Conservation (phyloP, 37 sponge, comb jelly and placozoan species). For the Beroe forskalii region DNA sequence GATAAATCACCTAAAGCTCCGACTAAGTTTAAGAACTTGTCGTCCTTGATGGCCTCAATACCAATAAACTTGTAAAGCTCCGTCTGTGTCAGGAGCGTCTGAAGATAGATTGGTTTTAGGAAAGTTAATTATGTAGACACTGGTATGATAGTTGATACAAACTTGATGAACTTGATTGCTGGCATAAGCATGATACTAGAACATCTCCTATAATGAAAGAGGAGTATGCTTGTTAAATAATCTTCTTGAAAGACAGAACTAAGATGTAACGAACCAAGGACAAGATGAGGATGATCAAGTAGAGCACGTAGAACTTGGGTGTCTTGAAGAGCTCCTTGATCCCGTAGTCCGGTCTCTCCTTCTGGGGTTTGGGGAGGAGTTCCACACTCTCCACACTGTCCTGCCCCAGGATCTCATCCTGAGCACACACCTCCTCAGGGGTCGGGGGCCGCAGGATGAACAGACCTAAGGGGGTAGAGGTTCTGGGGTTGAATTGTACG, state of each 20-base stretch:
- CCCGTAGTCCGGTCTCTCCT: not conserved
- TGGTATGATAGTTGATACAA: too few species aligned
- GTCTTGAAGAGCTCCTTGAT: constrained; percentile 14
- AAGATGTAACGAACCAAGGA: not conserved
- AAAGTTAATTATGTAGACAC: not conserved
- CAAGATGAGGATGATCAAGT: constrained; percentile 51
- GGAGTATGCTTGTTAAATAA: not conserved
- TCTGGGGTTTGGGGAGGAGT: constrained; percentile 24
- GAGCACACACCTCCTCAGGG: constrained; percentile 55
- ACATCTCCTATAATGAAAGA: too few species aligned
- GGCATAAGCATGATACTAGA: too few species aligned
- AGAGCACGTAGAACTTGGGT: constrained; percentile 54
- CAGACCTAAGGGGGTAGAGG: constrained; percentile 1
- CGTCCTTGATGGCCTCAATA: constrained; percentile 53
- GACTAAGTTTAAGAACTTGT: constrained; percentile 45
- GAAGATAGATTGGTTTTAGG: not conserved
- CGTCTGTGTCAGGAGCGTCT: constrained; percentile 39
- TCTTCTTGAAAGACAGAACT: not conserved
- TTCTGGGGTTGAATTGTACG: too few species aligned
- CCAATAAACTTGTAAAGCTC: constrained; percentile 64
- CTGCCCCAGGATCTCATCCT: constrained; percentile 20
- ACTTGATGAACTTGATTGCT: too few species aligned
- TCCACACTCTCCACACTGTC: constrained; percentile 63
- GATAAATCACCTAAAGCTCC: constrained; percentile 59
- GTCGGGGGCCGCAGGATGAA: constrained; percentile 61